Base-by-base conservation (phyloP, 2,797 vertebrate genomes). In the Spea hammondii region DNA sequence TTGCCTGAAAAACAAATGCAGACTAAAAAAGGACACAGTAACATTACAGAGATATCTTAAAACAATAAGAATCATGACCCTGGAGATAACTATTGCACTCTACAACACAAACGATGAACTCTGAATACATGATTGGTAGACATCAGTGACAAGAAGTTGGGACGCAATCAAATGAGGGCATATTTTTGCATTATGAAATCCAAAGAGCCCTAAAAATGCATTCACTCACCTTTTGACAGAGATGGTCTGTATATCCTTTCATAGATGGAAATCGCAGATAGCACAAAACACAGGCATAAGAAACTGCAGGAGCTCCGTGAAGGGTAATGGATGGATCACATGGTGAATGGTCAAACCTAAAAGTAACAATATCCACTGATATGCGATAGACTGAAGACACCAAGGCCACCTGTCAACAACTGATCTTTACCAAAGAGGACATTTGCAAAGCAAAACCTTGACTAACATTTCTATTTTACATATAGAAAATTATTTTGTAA, bases 301-400 rank as follows among this genome's bases (percentile, higher is more conserved):
- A 72, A 78, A 88, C 91, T 7, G 90, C 74, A 5, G 91, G 88
- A 78, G 86, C 89, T 86, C 96, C 97, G 79, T 86, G 96, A 5
- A 99, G 89, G 17, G 89, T 88, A 84, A 98, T 91, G 51, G 95
- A 86, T 82, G 98, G 97, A 83, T 99, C 97, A 90, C 98, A 99
- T 0, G 98, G 97, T 46, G 97, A 99, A 86, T 99, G 98, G 88
- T 99, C 98, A 90, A 99, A 99, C 88, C 97, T 99, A 84, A 5
- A 79, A 70, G 7, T 53, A 32, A 32, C 32, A 32, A 32, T 32
- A 32, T 32, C 1, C 32, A 32, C 32, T 32, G 32, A 32, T 32
- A 32, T 32, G 32, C 32, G 2, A 32, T 32, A 32, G 32, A 32
- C 32, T 32, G 32, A 32, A 32, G 32, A 32, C 32, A 32, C 32